Evolutionary conservation across 2,888 invertebrate genomes (phyloP).

Genomic region (Pristionchus exspectatus): DNA sequence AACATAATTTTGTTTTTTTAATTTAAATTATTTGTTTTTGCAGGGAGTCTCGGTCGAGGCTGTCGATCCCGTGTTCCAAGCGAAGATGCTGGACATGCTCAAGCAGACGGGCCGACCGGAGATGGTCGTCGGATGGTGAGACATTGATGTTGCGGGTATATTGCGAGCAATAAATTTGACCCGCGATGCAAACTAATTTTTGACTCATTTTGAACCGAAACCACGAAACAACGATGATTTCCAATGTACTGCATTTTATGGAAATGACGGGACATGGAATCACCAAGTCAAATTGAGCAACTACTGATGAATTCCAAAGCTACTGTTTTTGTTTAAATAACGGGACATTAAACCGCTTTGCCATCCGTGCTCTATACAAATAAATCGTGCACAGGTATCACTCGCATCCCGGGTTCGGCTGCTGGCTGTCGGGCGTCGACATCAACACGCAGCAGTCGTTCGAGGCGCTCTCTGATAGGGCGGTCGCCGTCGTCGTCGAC

Average conservation of each 20-base stretch:
- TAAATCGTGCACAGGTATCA: slow-evolving; percentile 86
- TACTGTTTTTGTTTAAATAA: too few species aligned
- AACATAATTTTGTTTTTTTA: too few species aligned
- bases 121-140: slow-evolving; percentile 94
- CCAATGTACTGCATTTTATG: too few species aligned
- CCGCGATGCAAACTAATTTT: too few species aligned
- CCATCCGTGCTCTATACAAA: too few species aligned
- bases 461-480: slow-evolving; percentile 96
- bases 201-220: too few species aligned
- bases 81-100: slow-evolving; percentile 98
- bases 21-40: slow-evolving; percentile 30
- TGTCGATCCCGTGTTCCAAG: slow-evolving; percentile 99
- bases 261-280: too few species aligned
- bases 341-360: too few species aligned
- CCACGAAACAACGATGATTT: too few species aligned
- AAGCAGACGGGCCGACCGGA: slow-evolving; percentile 97
- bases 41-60: slow-evolving; percentile 98
- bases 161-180: background rate
- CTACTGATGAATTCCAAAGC: too few species aligned
- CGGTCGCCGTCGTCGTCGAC: slow-evolving; percentile 99
- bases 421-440: slow-evolving; percentile 97
- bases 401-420: slow-evolving; percentile 99
- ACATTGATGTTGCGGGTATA: background rate
- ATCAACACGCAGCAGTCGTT: slow-evolving; percentile 99
- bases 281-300: too few species aligned